Conservation (phyloP, 2,888 invertebrate genomes). For the Ophraella communa region DNA sequence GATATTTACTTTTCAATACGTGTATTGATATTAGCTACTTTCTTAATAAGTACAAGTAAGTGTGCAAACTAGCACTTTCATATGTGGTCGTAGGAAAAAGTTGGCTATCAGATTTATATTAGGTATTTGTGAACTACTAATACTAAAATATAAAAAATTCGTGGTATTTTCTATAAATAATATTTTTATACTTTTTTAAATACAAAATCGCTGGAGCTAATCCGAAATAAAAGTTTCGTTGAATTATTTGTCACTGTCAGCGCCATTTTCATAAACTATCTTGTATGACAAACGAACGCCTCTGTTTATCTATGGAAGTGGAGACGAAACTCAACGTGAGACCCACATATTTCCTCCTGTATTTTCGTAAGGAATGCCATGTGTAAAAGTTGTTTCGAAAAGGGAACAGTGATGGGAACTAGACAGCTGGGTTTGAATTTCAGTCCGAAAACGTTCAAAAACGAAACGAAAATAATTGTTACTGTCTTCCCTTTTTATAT, state of each 20-base stretch:
- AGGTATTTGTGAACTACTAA: too few relatives aligned
- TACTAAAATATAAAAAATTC: too few relatives aligned
- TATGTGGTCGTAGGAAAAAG: too few relatives aligned
- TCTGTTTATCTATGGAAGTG: slow-evolving; percentile 16
- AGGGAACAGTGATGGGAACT: slow-evolving; percentile 56
- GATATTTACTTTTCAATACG: too few relatives aligned
- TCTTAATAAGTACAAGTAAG: too few relatives aligned
- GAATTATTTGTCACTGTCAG: background rate
- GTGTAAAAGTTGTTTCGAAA: slow-evolving; percentile 41
- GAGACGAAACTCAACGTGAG: slow-evolving; percentile 33
- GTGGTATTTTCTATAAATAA: too few relatives aligned
- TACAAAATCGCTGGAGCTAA: too few relatives aligned
- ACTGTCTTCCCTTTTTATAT: slow-evolving; percentile 33
- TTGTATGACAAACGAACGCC: slow-evolving; percentile 5
- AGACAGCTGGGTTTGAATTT: slow-evolving; percentile 57
- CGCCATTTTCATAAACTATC: background rate
- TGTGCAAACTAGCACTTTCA: too few relatives aligned
- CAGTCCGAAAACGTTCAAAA: slow-evolving; percentile 42
- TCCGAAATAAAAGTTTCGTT: too few relatives aligned
- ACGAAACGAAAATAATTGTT: slow-evolving; percentile 51
- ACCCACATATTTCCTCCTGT: slow-evolving; percentile 45
- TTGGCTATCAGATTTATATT: too few relatives aligned
- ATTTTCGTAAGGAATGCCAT: slow-evolving; percentile 44
- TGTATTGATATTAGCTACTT: too few relatives aligned
- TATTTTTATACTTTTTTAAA: too few relatives aligned